Base-by-base conservation (phyloP, 2,113 vertebrate genomes). In the Ia io region DNA sequence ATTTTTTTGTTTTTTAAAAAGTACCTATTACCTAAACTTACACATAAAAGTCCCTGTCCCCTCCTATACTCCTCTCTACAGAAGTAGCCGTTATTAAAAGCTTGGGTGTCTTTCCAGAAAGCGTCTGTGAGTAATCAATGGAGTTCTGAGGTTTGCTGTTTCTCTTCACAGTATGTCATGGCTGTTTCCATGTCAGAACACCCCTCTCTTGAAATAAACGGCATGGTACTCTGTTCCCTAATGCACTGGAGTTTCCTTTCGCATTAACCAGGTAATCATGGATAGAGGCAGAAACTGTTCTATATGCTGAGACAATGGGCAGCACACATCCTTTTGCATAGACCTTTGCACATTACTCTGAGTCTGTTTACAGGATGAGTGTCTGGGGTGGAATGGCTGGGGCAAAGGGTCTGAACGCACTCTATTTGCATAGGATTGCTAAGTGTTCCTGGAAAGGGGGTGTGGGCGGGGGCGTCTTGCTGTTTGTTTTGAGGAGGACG, bases 261-360 rank as follows among this genome's bases (percentile, higher is more conserved):
- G 65, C 40, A 25, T 56, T 23, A 88, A 32, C 59, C 13, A 65
- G 47, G 23, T 10, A 51, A 76, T 40, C 69, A 71, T 0, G 22
- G 20, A 40, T 28, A 20, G 74, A 70, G 65, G 83, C 20, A 53
- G 42, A 63, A 78, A 25, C 51, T 6, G 9, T 80, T 61, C 92
- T 65, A 11, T 1, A 59, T 28, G 3, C 49, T 30, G 9, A 65
- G 5, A 6, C 3, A 12, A 0, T 8, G 6, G 51, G 8, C 25
- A 37, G 17, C 30, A 35, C 51, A 20, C 44, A 35, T 4, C 23
- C 16, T 63, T 73, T 10, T 3, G 1, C 28, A 6, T 22, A 0
- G 69, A 18, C 44, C 37, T 56, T 56, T 11, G 20, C 42, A 9
- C 18, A 1, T 51, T 35, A 10, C 85, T 83, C 14, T n/a, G 13